These are phyloP conservation scores for Morone saxatilis DNA, from an alignment of 2,113 vertebrate genomes.

Conservation along the genomic window DNA sequence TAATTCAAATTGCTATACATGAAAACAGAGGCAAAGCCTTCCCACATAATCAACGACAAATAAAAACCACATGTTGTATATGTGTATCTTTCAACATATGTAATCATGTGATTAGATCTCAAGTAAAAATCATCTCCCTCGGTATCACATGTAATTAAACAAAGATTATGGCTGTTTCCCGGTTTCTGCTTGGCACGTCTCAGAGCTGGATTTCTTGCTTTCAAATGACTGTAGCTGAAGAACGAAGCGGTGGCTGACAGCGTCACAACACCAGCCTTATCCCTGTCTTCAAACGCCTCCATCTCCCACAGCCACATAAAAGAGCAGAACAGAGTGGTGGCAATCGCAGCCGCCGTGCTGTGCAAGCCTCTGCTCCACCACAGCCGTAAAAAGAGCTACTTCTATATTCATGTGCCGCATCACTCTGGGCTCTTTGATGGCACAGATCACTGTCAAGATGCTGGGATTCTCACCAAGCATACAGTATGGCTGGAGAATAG, in stretches of 20 bases:
- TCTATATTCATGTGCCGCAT: conserved; percentile 65
- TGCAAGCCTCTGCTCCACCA: conserved; percentile 57
- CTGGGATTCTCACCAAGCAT: conserved; percentile 34
- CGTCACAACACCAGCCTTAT: conserved; percentile 63
- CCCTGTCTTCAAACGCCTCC: conserved; percentile 79
- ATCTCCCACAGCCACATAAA: conserved; percentile 77
- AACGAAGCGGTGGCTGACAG: conserved; percentile 52
- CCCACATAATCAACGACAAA: background rate
- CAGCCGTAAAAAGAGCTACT: conserved; percentile 60
- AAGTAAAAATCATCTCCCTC: background rate
- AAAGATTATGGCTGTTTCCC: conserved; percentile 39
- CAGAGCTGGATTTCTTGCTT: conserved; percentile 55
- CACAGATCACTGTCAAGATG: conserved; percentile 68
- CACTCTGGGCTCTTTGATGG: conserved; percentile 69
- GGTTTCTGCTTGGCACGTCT: conserved; percentile 14
- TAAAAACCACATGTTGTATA: conserved; percentile 19
- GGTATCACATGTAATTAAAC: conserved; percentile 57
- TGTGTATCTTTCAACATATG: background rate
- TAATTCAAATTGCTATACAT: conserved; percentile 19
- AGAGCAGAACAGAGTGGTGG: conserved; percentile 68
- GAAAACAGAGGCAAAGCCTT: conserved; percentile 26
- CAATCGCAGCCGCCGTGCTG: conserved; percentile 59
- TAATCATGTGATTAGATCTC: background rate
- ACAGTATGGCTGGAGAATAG: conserved; percentile 29
- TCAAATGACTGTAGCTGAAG: conserved; percentile 54